Base-by-base conservation (phyloP, 2,888 invertebrate genomes). In the Icerya purchasi region DNA sequence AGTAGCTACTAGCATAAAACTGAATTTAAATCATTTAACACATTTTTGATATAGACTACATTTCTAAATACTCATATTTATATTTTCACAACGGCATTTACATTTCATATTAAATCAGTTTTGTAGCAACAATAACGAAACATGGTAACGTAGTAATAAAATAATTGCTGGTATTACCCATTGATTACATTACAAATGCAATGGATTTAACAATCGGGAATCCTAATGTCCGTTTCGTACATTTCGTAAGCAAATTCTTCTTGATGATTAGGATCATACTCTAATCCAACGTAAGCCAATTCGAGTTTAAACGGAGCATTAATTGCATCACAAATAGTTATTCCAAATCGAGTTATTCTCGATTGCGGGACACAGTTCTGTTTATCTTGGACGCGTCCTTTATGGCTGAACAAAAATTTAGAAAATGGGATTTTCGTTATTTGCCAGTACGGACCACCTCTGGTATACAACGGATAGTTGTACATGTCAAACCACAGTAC, bases 391-490 rank as follows among this genome's bases (percentile, higher is more conserved):
- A 92, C 71, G 22, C 86, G 75, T 2, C 94, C 94, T 73, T 88
- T 90, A 2, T 82, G 81, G 2, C 81, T 76, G 49, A 88, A 72
- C 64, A 85, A 80, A 69, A 96, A 94, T 72, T 92, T 93, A 10
- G 93, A 91, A 73, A 94, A 91, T 1, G 94, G 94, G 68, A 96
- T 87, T 78, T 83, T 88, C 23, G 84, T 80, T 63, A 81, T 74
- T 75, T 98, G 97, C 98, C 98, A 98, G 70, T 98, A 96, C 0
- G 98, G 98, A 0, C 97, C 96, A 50, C 98, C 98, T 72, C 94
- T 80, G 0, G 98, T 98, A 69, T 82, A 90, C 2, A 98, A 73
- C 0, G 84, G 80, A 72, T 84, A 96, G 67, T 84, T 81, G 70
- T 84, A 91, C 19, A 85, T 77, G 71, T 94, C 91, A 70, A 89